A percentile compares a stretch with the other conserved stretches of the same genome.
Conservation (phyloP, 2,113 vertebrate species). For the Cottus gobio region DNA sequence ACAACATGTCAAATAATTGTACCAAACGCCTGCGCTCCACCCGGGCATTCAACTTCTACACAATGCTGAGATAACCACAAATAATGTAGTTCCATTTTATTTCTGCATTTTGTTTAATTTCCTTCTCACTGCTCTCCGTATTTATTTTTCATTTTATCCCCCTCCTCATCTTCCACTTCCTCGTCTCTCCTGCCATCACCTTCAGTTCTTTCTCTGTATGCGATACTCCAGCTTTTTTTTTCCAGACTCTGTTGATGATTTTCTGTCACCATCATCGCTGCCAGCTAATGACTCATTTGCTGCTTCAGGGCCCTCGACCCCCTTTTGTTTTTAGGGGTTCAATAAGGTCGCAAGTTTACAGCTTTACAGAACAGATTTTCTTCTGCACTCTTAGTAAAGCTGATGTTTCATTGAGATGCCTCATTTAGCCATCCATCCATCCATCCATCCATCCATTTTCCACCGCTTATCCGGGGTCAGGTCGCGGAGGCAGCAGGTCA, state of each 20-base stretch:
- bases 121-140: conserved; percentile 27
- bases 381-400: neutral
- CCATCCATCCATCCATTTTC: too few relatives aligned
- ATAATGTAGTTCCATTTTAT: conserved; percentile 53
- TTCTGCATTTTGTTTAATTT: conserved; percentile 50
- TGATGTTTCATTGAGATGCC: neutral
- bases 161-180: conserved; percentile 7
- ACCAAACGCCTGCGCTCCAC: conserved; percentile 60
- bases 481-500: too few relatives aligned
- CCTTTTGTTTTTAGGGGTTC: conserved; percentile 31
- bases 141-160: conserved; percentile 40
- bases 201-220: neutral
- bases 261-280: conserved; percentile 20
- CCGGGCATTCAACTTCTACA: conserved; percentile 71
- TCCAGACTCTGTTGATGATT: neutral
- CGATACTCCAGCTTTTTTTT: conserved; percentile 1
- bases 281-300: conserved; percentile 23
- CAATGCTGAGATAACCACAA: conserved; percentile 66
- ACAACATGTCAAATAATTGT: conserved; percentile 63
- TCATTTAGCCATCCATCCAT: neutral
- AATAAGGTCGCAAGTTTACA: conserved; percentile 28
- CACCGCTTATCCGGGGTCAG: too few relatives aligned
- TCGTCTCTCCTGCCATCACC: conserved; percentile 9
- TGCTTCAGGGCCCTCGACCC: conserved; percentile 12
- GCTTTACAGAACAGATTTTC: neutral